These are phyloP conservation scores for Argyrosomus regius DNA, from an alignment of 2,797 vertebrate genomes.

Conservation along the genomic window DNA sequence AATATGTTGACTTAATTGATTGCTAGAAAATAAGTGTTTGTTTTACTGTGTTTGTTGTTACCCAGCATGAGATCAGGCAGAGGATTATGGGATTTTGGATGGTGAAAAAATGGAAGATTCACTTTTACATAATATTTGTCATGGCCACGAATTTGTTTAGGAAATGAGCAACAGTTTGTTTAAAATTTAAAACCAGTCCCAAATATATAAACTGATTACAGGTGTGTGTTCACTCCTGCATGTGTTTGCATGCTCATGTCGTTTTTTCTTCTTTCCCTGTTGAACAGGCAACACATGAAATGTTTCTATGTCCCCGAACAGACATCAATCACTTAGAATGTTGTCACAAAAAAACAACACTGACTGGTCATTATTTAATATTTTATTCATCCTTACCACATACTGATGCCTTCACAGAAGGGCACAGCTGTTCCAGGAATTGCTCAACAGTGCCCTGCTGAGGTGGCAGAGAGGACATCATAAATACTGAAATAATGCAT, in stretches of 20 bases:
- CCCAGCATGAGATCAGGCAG: no score
- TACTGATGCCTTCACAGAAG: not conserved
- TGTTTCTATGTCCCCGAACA: not conserved
- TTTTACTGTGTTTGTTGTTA: no score
- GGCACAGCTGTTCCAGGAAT: slow-evolving; percentile 1
- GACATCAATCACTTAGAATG: not conserved
- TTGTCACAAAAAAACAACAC: not conserved
- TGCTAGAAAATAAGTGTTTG: not conserved
- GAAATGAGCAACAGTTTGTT: no score
- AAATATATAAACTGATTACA: not conserved
- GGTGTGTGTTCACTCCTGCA: not conserved
- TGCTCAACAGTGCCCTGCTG: slow-evolving; percentile 48
- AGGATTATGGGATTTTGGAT: no score
- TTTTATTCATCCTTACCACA: not conserved
- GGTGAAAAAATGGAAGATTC: no score
- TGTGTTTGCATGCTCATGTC: not conserved
- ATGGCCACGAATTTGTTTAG: no score
- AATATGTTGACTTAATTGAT: no score
- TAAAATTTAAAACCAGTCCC: no score
- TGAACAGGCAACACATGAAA: not conserved
- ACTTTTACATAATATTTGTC: no score
- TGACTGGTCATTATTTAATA: not conserved
- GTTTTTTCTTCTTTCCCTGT: not conserved
- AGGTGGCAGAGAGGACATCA: slow-evolving; percentile 5
- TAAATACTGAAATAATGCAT: not conserved